Percentiles rank a stretch among this genome's conserved stretches.
Evolutionary conservation across 2,797 vertebrate species (phyloP).

Genomic region (Paratrypauchen microcephalus): DNA sequence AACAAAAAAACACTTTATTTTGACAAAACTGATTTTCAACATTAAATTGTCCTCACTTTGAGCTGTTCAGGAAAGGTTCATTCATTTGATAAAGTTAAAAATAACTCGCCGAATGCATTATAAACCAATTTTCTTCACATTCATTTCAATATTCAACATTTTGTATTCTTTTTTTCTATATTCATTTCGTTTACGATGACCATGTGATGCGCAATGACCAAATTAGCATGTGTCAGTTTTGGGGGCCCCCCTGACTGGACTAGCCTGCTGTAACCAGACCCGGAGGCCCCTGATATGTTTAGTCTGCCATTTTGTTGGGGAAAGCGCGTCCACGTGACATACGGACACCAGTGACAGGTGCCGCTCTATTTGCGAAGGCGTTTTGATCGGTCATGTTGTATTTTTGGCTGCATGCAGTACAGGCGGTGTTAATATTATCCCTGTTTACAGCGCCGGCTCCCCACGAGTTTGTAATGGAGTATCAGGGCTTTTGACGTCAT

Average conservation of each 20-base stretch:
- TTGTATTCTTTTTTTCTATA: not conserved
- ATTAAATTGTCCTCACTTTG: too few species aligned
- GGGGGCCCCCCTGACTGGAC: slow-evolving; percentile 9
- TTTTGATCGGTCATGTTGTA: slow-evolving; percentile 2
- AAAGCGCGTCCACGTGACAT: slow-evolving; percentile 43
- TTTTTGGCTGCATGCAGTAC: slow-evolving; percentile 1
- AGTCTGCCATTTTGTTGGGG: not conserved
- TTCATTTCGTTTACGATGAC: not conserved
- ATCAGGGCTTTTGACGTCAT: slow-evolving; percentile 10
- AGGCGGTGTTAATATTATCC: not conserved
- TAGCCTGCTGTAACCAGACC: not conserved
- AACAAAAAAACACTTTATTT: too few species aligned
- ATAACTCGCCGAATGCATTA: too few species aligned
- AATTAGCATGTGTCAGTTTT: not conserved
- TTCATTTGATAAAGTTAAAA: too few species aligned
- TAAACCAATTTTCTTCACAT: not conserved
- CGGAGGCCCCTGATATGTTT: slow-evolving; percentile 11
- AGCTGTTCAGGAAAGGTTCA: too few species aligned
- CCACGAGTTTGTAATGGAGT: too few species aligned
- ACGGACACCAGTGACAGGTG: slow-evolving; percentile 65
- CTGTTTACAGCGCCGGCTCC: not conserved
- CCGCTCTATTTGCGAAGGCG: slow-evolving; percentile 40
- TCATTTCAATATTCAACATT: too few species aligned
- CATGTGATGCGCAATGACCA: not conserved
- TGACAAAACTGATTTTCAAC: too few species aligned